A percentile compares a stretch with the other conserved stretches of the same genome.
phyloP scores from a whole-genome alignment of 2,797 vertebrate species.

The Semaprochilodus insignis region DNA sequence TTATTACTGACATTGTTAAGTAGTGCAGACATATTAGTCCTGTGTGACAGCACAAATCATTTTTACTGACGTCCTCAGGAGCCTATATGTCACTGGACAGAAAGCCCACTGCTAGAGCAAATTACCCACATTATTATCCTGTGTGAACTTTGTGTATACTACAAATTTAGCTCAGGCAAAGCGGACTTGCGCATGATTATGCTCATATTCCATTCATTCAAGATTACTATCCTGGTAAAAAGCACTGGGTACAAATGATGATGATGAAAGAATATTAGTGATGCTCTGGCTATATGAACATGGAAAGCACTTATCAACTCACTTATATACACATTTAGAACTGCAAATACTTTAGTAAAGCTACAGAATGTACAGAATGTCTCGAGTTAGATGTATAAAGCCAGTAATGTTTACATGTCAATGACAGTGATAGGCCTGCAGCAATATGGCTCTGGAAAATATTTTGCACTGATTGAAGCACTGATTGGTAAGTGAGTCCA shows the following conservation, averaged over 20 bases:
- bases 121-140: constrained; percentile 31
- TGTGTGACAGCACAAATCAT: constrained; percentile 21
- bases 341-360: background rate
- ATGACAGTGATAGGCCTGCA: background rate
- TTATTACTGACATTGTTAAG: constrained; percentile 17
- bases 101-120: background rate
- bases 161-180: background rate
- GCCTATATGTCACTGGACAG: constrained; percentile 8
- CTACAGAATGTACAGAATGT: background rate
- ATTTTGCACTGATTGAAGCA: background rate
- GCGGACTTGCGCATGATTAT: background rate
- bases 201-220: constrained; percentile 10
- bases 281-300: background rate
- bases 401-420: background rate
- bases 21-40: constrained; percentile 22
- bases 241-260: background rate
- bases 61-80: constrained; percentile 9
- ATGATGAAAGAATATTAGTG: constrained; percentile 4
- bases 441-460: background rate
- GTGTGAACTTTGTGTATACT: constrained; percentile 5
- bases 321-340: background rate
- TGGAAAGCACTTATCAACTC: background rate
- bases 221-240: constrained; percentile 28
- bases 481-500: background rate
- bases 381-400: background rate